Base-by-base conservation (phyloP, 2,113 vertebrate genomes). In the Sylvia atricapilla region DNA sequence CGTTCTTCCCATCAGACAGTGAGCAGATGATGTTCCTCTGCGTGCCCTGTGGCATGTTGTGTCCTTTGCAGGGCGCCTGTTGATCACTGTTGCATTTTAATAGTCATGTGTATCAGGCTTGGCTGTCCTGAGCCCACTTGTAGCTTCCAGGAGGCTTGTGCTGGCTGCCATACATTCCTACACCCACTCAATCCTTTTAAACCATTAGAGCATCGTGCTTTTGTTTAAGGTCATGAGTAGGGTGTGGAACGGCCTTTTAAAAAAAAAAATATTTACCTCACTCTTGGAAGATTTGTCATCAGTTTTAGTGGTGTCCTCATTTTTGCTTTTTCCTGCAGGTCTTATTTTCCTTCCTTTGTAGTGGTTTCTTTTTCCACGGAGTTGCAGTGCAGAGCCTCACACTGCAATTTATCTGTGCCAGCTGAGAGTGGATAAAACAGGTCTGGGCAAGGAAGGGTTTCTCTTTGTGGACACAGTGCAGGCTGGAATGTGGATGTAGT, bases 401-500 rank as follows among this genome's bases (percentile, higher is more conserved):
- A 28, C 49, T 72, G 9, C 87, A 90, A 82, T 60, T 21, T 24
- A 14, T 24, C 64, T 59, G 9, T 68, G 62, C 67, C 69, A 72
- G 27, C 64, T 91, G 66, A 59, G 68, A 74, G 52, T 35, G 58
- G 37, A 23, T 72, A 35, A 46, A 90, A 80, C 87, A 88, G 43
- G 79, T 86, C 76, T 87, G 85, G 85, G 35, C 93, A 47, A 52
- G 56, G 73, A 93, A 90, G 46, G 63, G 64, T 87, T 79, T 83
- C 66, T 94, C 44, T 78, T 46, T 95, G 86, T 84, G 84, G 89
- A 69, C 74, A 69, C 53, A 68, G 63, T 15, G 35, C 67, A 86
- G 47, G 12, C 82, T 88, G 92, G 92, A 95, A 94, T 92, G 90
- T 92, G 78, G 79, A 90, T 96, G 37, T 44, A 59, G 85, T 31